phyloP scores from a whole-genome alignment of 53 echinoderm and acorn worm genomes.

The Echinometra lucunter region DNA sequence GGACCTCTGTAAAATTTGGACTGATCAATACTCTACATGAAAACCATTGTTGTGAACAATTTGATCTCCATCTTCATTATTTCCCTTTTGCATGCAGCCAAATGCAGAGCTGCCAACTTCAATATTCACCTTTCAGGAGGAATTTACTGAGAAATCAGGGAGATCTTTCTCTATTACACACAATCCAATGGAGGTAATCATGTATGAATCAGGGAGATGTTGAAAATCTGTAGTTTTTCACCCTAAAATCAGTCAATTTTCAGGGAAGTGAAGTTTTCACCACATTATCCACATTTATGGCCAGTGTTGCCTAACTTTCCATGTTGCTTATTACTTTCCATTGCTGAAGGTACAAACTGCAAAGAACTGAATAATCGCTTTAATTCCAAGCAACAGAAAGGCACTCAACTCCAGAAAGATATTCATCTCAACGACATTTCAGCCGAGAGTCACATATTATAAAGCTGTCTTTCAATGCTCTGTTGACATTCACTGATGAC shows the following conservation, averaged over 20 bases:
- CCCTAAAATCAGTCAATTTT: too few species aligned
- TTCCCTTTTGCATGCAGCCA: neutral
- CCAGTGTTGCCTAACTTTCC: neutral
- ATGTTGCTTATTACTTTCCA: neutral
- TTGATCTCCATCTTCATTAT: neutral
- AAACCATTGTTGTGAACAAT: neutral
- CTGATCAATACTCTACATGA: neutral
- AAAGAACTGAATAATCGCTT: neutral
- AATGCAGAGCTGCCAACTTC: too few species aligned
- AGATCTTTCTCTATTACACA: too few species aligned
- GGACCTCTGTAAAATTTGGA: neutral
- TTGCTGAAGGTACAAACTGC: neutral
- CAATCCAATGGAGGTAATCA: too few species aligned
- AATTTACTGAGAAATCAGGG: too few species aligned
- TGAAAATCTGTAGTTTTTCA: too few species aligned
- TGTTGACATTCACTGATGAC: constrained; percentile 12
- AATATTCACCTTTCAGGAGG: too few species aligned
- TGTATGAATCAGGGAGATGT: too few species aligned
- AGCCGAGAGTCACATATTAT: neutral
- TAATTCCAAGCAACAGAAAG: constrained; percentile 5
- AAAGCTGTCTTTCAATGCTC: constrained; percentile 28
- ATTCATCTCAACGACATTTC: constrained; percentile 2
- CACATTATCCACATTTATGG: neutral
- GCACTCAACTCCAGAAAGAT: constrained; percentile 3
- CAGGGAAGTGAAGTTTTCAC: neutral